These are phyloP conservation scores for Lycopodina hypogea DNA, from an alignment of 37 sponge, comb jelly and placozoan genomes.

Conservation along the genomic window DNA sequence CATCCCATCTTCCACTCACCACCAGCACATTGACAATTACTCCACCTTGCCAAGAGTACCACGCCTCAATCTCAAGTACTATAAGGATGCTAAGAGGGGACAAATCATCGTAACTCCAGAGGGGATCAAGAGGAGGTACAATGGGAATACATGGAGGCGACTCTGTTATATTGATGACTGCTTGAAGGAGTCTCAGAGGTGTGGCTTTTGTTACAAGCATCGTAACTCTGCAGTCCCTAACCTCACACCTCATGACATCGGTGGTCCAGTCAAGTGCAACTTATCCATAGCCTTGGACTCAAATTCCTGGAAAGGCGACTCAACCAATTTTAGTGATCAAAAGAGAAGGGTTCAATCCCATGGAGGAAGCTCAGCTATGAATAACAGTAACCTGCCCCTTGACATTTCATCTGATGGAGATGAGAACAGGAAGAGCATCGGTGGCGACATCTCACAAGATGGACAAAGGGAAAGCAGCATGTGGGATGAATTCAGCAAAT, in stretches of 20 bases:
- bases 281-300: slow-evolving; percentile 34
- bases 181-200: slow-evolving; percentile 69
- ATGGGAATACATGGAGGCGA: slow-evolving; percentile 69
- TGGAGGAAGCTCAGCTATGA: slow-evolving; percentile 12
- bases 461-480: slow-evolving; percentile 12
- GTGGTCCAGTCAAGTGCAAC: slow-evolving; percentile 25
- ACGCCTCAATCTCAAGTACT: slow-evolving; percentile 55
- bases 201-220: slow-evolving; percentile 65
- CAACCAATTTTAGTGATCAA: neutral
- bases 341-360: slow-evolving; percentile 27
- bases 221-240: slow-evolving; percentile 50
- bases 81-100: slow-evolving; percentile 62
- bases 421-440: slow-evolving; percentile 5
- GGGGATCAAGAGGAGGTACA: slow-evolving; percentile 69
- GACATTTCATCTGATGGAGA: slow-evolving; percentile 19
- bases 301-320: slow-evolving; percentile 11
- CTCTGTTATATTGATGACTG: slow-evolving; percentile 64
- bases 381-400: neutral
- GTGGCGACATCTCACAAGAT: slow-evolving; percentile 17
- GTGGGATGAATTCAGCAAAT: slow-evolving; percentile 59
- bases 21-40: slow-evolving; percentile 31
- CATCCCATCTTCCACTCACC: slow-evolving; percentile 1
- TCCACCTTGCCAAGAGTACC: slow-evolving; percentile 22
- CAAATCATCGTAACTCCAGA: slow-evolving; percentile 62
- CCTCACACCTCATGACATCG: slow-evolving; percentile 13